Evolutionary conservation across 2,113 vertebrate genomes (phyloP).

Genomic region (Tetraodon nigroviridis): DNA sequence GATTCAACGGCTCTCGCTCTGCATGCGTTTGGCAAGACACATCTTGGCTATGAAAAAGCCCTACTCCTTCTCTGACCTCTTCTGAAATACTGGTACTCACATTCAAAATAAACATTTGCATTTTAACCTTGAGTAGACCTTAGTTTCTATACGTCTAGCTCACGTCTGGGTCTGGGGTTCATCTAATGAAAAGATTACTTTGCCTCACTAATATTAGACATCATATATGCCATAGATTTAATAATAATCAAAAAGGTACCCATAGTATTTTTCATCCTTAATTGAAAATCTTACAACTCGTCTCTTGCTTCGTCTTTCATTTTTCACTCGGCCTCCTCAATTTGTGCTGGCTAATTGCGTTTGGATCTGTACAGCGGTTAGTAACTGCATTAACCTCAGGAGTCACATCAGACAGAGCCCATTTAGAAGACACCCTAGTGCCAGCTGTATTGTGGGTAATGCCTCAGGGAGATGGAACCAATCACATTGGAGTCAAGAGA

Average conservation of each 20-base stretch:
- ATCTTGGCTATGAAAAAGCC: slow-evolving; percentile 6
- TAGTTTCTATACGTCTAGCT: slow-evolving; percentile 7
- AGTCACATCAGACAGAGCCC: slow-evolving; percentile 52
- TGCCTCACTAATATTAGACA: neutral
- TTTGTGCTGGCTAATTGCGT: slow-evolving; percentile 58
- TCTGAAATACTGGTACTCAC: neutral
- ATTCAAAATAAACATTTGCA: neutral
- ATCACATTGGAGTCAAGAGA: slow-evolving; percentile 50
- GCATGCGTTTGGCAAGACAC: slow-evolving; percentile 27
- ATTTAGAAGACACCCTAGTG: slow-evolving; percentile 53
- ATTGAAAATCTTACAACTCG: slow-evolving; percentile 44
- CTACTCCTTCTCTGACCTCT: slow-evolving; percentile 7
- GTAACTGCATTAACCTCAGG: slow-evolving; percentile 55
- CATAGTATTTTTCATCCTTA: slow-evolving; percentile 16
- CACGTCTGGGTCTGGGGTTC: neutral
- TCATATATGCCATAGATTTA: slow-evolving; percentile 14
- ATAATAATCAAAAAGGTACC: slow-evolving; percentile 21
- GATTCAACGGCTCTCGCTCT: slow-evolving; percentile 34
- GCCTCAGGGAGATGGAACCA: slow-evolving; percentile 62
- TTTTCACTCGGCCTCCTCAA: slow-evolving; percentile 34
- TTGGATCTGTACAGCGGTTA: slow-evolving; percentile 34
- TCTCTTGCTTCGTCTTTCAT: slow-evolving; percentile 10
- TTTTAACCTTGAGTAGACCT: slow-evolving; percentile 22
- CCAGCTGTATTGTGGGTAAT: slow-evolving; percentile 50
- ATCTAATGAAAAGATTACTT: slow-evolving; percentile 5